These are phyloP conservation scores for Zaprionus davidi DNA, from an alignment of 1,140 invertebrate genomes.

Conservation along the genomic window DNA sequence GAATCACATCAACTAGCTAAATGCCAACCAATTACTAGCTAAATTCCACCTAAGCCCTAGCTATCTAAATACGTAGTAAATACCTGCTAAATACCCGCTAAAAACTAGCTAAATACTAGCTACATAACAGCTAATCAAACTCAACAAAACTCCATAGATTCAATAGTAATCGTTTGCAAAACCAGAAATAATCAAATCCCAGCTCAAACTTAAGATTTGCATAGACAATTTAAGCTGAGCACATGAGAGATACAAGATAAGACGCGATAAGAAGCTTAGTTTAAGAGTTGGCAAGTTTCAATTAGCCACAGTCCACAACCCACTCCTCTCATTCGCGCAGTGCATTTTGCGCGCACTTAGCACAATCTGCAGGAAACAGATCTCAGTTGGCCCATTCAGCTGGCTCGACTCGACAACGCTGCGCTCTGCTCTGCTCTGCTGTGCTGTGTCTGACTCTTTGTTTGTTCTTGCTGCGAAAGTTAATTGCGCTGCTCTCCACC, in stretches of 20 bases:
- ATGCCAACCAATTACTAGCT: too few species aligned
- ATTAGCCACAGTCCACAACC: neutral
- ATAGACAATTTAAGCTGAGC: neutral
- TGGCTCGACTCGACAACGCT: neutral
- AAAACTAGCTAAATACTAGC: neutral
- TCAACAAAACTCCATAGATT: neutral
- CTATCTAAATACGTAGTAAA: too few species aligned
- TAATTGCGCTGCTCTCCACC: conserved; percentile 63
- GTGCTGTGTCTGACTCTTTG: conserved; percentile 50
- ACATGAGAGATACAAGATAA: neutral
- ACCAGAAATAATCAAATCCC: neutral
- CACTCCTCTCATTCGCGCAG: neutral
- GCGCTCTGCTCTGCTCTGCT: neutral
- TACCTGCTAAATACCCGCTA: neutral
- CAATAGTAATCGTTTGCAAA: neutral
- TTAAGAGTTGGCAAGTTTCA: neutral
- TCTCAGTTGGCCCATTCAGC: conserved; percentile 36
- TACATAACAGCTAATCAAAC: neutral
- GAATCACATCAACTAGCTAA: too few species aligned
- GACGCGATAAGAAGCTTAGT: neutral
- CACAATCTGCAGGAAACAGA: conserved; percentile 54
- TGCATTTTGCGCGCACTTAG: neutral
- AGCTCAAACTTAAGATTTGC: neutral
- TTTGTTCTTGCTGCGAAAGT: conserved; percentile 56
- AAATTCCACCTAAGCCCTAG: too few species aligned